Percentiles rank a stretch among this genome's conserved stretches.
Evolutionary conservation across 2,797 vertebrate species (phyloP).

Genomic region (Xenopus petersii): DNA sequence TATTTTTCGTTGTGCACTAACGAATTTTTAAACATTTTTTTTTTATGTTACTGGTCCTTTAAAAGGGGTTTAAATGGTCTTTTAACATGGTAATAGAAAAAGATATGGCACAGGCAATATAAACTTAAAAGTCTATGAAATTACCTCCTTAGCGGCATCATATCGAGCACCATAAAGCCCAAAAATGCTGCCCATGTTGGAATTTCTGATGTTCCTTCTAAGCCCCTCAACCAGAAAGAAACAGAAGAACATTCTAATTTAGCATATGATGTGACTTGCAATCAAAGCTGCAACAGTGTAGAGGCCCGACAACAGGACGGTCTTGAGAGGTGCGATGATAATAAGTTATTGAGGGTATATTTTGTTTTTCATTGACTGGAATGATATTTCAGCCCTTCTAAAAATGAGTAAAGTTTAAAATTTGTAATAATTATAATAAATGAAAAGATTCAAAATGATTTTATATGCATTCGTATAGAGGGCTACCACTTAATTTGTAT

Average conservation of each 20-base stretch:
- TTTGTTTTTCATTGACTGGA: constrained; percentile 7
- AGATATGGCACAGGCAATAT: no score
- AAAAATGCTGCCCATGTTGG: constrained; percentile 48
- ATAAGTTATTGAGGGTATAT: constrained; percentile 50
- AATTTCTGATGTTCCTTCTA: constrained; percentile 48
- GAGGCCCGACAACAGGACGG: constrained; percentile 50
- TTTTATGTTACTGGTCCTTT: no score
- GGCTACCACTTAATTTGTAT: no score
- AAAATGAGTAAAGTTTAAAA: no score
- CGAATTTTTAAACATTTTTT: no score
- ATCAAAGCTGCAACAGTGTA: background rate
- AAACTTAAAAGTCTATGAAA: background rate
- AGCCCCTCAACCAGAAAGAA: constrained; percentile 3
- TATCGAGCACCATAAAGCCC: constrained; percentile 52
- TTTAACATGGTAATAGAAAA: no score
- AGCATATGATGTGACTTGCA: constrained; percentile 20
- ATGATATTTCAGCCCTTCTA: background rate
- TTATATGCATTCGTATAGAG: no score
- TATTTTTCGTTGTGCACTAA: no score
- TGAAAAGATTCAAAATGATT: no score
- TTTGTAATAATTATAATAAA: no score
- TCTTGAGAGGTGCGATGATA: constrained; percentile 39
- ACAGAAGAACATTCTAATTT: constrained; percentile 17
- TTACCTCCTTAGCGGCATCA: constrained; percentile 52
- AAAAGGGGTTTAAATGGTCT: no score